phyloP scores from a whole-genome alignment of 2,113 vertebrate genomes.

The Clarias macrocephalus region DNA sequence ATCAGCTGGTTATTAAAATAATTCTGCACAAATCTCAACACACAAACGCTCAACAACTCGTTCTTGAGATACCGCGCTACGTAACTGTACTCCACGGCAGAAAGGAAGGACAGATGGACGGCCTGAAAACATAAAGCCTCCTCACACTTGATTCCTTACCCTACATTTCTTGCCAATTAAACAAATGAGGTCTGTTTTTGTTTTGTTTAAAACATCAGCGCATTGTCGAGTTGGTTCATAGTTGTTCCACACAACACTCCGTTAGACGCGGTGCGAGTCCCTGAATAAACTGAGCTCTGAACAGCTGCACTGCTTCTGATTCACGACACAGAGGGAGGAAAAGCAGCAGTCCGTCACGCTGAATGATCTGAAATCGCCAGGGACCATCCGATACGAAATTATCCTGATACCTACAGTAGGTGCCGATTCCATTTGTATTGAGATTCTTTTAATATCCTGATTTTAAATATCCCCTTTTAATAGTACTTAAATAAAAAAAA shows the following conservation, averaged over 20 bases:
- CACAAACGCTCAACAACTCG: neutral
- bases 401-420: too few species aligned
- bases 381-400: too few species aligned
- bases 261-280: neutral
- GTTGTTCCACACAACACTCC: neutral
- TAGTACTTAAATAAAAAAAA: too few species aligned
- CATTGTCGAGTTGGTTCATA: neutral
- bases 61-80: neutral
- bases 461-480: too few species aligned
- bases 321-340: neutral
- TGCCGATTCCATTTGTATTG: too few species aligned
- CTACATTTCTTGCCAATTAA: neutral
- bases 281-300: neutral
- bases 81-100: neutral
- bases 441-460: too few species aligned
- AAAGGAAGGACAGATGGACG: neutral
- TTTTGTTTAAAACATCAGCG: neutral
- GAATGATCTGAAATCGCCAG: neutral
- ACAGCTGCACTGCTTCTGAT: neutral
- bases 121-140: neutral
- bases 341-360: neutral
- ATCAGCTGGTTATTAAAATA: neutral
- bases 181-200: neutral
- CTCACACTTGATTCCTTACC: neutral
- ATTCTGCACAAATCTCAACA: neutral